Evolutionary conservation across 2,888 invertebrate genomes (phyloP), one percentile per base, ranked within the genome.

Genomic region (Acrobasis consociella): DNA sequence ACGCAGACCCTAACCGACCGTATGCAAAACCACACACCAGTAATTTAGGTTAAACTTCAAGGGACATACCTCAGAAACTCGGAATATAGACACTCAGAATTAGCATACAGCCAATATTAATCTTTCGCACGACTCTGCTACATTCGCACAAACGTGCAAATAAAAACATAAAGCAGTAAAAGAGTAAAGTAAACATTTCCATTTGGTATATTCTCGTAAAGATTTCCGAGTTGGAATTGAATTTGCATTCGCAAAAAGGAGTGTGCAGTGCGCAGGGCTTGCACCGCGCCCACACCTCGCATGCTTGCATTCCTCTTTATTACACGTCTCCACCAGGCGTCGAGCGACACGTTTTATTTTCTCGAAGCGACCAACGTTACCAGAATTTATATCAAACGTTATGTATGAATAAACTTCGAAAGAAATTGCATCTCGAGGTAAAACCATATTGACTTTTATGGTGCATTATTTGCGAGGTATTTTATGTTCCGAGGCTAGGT

Each of bases 391-490:
- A 62, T 70, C 72, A 70, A 71, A 72, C 67, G 68, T 72, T 70
- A 70, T 66, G 69, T 70, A 70, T 66, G 69, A 73, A 74, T 73
- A 69, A 75, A 74, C 62, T 69, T 67, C 51, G 55, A 66, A 70
- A 72, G 73, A 75, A 77, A 74, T 71, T 72, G 77, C 79, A 80
- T 77, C 75, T 78, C 71, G 74, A 71, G 68, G 72, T 76, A 77
- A 79, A 77, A 78, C 70, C 71, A 58, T 73, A 77, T 77, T 73
- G 74, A 80, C 75, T 80, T 81, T 83, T 82, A 81, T 80, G 73
- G 76, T 75, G 74, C 72, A 76, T 78, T 87, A 86, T 86, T 87
- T 83, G 84, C 86, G 81, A 85, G 72, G 51, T 74, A 74, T 77
- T 81, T 77, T 78, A 75, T 70, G 71, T 73, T 46, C 42, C 17